Evolutionary conservation across 1,140 invertebrate genomes (phyloP), one percentile per base, ranked within the genome.

Genomic region (Lepidurus packardi): DNA sequence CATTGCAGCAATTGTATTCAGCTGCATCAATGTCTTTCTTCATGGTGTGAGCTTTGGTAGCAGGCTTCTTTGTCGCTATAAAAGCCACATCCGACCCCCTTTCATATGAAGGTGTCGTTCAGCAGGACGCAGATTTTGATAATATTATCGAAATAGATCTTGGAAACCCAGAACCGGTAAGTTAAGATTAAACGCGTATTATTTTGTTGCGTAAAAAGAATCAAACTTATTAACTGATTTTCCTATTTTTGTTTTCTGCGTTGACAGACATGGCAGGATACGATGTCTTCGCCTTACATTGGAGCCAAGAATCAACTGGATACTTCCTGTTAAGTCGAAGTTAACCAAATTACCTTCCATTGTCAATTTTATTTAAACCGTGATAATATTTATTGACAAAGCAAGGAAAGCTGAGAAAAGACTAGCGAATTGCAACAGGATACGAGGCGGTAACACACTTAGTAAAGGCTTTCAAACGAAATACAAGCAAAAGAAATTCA

Each of bases 201-300:
- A 74, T 78, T 75, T 80, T 77, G 13, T 25, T 77, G 25, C 21
- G 21, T 16, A 7, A 13, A 74, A 77, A 73, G 24, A 78, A 77
- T 74, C 21, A 16, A 80, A 74, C 24, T 73, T 77, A 76, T 47
- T 80, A 9, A 21, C 24, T 1, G 42, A 43, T 43, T 53, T n/a
- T 13, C 77, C 44, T 6, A 16, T 44, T 16, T 75, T 11, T 53
- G 9, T 13, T 43, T 81, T 80, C 73, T 82, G 13, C 73, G 53
- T 76, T 82, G 83, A 7, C 81, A 90, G 89, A 87, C 82, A 86
- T 90, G 81, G 87, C 87, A 43, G 91, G 90, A 53, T 92, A 88
- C 82, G 87, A 92, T 83, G 78, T 78, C 2, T 78, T 78, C 34
- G 41, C 34, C 3, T n/a, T n/a, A n/a, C n/a, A n/a, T n/a, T n/a